Evolutionary conservation across 2,113 vertebrate species (phyloP).

Genomic region (Colaptes auratus): DNA sequence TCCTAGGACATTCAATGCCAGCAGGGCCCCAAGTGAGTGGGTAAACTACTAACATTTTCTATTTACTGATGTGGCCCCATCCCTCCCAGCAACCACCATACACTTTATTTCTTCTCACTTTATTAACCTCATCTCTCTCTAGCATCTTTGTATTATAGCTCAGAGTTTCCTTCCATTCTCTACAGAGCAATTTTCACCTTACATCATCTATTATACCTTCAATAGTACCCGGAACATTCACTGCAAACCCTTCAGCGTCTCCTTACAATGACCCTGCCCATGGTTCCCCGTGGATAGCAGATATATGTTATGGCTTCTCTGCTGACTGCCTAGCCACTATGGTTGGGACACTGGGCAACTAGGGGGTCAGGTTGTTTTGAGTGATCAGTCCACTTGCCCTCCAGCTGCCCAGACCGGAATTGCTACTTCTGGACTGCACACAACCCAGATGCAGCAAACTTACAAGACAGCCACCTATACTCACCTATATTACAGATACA

Average conservation of each 20-base stretch:
- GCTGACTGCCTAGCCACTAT: not conserved
- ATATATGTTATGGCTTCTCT: accelerated
- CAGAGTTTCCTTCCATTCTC: not conserved
- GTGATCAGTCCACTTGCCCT: not conserved
- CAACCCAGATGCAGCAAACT: not conserved
- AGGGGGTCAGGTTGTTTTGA: not conserved
- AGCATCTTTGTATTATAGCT: not conserved
- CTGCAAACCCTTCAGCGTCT: not conserved
- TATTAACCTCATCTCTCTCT: not conserved
- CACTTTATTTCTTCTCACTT: not conserved
- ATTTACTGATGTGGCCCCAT: not conserved
- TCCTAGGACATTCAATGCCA: not conserved
- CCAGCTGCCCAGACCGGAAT: not conserved
- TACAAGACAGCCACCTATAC: too few relatives aligned
- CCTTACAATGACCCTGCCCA: not conserved
- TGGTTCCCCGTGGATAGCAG: not conserved
- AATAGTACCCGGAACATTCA: not conserved
- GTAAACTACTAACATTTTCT: not conserved
- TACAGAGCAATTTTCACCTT: not conserved
- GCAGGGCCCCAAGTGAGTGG: not conserved
- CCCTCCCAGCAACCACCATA: not conserved
- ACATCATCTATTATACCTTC: not conserved
- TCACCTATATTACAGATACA: too few relatives aligned
- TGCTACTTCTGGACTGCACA: not conserved
- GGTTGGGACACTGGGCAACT: not conserved